phyloP scores from a whole-genome alignment of 2,888 invertebrate species.

The Rotaria magnacalcarata region DNA sequence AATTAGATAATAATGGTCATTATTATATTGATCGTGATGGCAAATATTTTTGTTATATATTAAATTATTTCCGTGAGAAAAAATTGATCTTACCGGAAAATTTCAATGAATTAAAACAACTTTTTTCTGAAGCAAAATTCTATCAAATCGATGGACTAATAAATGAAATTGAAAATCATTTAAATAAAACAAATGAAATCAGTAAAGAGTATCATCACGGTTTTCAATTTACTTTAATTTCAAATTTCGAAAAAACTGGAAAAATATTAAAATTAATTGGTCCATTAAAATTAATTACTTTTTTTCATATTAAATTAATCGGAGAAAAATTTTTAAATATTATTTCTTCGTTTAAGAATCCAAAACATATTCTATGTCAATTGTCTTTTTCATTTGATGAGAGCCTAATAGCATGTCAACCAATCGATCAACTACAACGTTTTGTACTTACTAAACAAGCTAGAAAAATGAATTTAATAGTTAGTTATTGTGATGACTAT shows the following conservation, averaged over 20 bases:
- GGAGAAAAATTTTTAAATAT: background rate
- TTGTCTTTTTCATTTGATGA: background rate
- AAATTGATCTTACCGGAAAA: conserved; percentile 78
- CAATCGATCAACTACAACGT: background rate
- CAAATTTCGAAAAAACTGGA: background rate
- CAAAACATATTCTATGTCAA: background rate
- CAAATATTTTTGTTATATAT: conserved; percentile 90
- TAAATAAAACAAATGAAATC: conserved; percentile 3
- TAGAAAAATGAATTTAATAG: background rate
- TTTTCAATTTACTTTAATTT: background rate
- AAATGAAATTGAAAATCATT: conserved; percentile 51
- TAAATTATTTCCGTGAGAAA: conserved; percentile 89
- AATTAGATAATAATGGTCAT: conserved; percentile 62
- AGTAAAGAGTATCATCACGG: background rate
- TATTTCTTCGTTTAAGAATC: background rate
- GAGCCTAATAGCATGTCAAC: background rate
- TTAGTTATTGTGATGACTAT: conserved; percentile 25
- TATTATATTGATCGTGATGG: conserved; percentile 98
- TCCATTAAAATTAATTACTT: background rate
- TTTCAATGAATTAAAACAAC: conserved; percentile 77
- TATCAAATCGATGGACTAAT: conserved; percentile 71
- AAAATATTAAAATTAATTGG: background rate
- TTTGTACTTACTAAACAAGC: background rate
- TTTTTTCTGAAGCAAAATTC: conserved; percentile 82
- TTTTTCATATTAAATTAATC: background rate